Base-by-base conservation (phyloP, 2,797 vertebrate species). In the Potorous gilbertii region DNA sequence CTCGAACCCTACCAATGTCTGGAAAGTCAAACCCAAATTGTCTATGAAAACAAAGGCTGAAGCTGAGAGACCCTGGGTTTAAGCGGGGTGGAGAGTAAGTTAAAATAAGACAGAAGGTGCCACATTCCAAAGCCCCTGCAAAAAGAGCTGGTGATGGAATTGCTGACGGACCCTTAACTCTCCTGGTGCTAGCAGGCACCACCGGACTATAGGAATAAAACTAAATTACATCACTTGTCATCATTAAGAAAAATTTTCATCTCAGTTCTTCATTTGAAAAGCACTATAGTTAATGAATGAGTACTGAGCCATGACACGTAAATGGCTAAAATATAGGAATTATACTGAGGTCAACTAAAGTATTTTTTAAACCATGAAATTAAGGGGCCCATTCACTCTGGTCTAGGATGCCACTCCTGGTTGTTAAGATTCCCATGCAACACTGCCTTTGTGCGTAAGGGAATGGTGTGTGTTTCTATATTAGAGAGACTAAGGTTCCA, bases 261-360 rank as follows among this genome's bases (percentile, higher is more conserved):
- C 98, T 98, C 98, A 74, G 95, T 98, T 98, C 98, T 98, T 98
- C 98, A 98, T 98, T 98, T 98, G 98, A 98, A 98, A 99, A 98
- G 98, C 98, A 97, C 98, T 98, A 97, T 97, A 98, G 98, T 98
- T 99, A 99, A 99, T 99, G 98, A 99, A 98, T 98, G 98, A 98
- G 98, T 98, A 98, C 98, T 98, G 98, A 99, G 98, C 98, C 98
- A 98, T 98, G 98, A 98, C 98, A 98, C 87, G 91, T 97, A 98
- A 98, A 98, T 98, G 98, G 98, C 98, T 98, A 98, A 98, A 98
- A 98, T 98, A 98, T 92, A 98, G 98, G 98, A 99, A 99, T 98
- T 98, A 98, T 94, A 98, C 98, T 95, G 98, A 98, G 98, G 98
- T 99, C 98, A 98, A 97, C 98, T 97, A 97, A 98, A 97, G 97